Conservation (phyloP, 2,797 vertebrate species). For the Hyperoplus lanceolatus region DNA sequence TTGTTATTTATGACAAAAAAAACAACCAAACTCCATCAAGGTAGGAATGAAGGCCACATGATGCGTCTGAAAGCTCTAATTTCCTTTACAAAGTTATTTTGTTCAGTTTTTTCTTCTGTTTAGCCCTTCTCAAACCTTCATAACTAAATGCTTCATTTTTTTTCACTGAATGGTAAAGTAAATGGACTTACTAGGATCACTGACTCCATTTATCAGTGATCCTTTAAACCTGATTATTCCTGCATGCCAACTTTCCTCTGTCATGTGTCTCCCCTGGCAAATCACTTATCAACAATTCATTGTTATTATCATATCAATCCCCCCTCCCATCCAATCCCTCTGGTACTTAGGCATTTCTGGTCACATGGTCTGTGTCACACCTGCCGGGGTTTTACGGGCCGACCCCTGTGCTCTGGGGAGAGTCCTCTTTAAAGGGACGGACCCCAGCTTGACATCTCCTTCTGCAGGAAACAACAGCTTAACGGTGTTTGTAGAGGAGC, state of each 20-base stretch:
- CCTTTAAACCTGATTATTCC: neutral
- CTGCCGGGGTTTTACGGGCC: slow-evolving; percentile 49
- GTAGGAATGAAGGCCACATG: neutral
- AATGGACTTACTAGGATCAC: neutral
- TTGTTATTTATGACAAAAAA: too few species aligned
- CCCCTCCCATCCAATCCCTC: neutral
- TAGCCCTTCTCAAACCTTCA: neutral
- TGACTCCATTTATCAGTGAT: neutral
- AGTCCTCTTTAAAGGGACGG: slow-evolving; percentile 50
- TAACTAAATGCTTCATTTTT: neutral
- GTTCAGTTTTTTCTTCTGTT: neutral
- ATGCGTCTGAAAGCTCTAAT: neutral
- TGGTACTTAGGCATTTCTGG: neutral
- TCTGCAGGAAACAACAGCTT: slow-evolving; percentile 66
- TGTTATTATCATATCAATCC: neutral
- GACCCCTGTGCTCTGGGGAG: slow-evolving; percentile 27
- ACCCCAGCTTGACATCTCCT: slow-evolving; percentile 52
- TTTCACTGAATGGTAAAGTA: neutral
- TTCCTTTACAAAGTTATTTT: neutral
- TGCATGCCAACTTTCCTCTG: neutral
- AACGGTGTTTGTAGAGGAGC: slow-evolving; percentile 68
- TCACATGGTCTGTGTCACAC: slow-evolving; percentile 45
- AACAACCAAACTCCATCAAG: too few species aligned
- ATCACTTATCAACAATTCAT: slow-evolving; percentile 23
- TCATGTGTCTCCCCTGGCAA: neutral